Base-by-base conservation (phyloP, 2,888 invertebrate species). In the Platycheirus albimanus region DNA sequence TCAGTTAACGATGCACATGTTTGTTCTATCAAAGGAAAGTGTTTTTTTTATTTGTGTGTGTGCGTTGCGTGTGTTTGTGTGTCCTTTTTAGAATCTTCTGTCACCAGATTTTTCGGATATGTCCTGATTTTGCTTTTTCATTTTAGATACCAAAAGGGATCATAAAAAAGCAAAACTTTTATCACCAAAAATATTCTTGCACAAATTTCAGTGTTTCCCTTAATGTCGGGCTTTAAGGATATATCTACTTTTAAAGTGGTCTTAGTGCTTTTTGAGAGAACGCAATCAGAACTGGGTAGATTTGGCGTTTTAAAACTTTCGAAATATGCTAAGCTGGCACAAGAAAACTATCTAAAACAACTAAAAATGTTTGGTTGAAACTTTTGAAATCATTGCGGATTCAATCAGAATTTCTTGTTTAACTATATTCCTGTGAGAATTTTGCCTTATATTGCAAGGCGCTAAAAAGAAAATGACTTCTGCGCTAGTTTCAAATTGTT, bases 1-100 rank as follows among this genome's bases (percentile, higher is more conserved):
- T 56, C 56, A 54, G 69, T 79, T 63, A 79, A 79, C 67, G 79
- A 74, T 79, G 74, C 79, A 63, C 79, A 79, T 79, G 67, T 74
- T 67, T 79, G 69, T 49, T 13, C 63, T 49, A 79, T 69, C 54
- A 74, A 74, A 67, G 17, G 49, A 20, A 41, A 47, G 17, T 8
- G 20, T 33, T 58, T 30, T n/a, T n/a, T n/a, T n/a, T n/a, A n/a
- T n/a, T n/a, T n/a, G n/a, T n/a, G n/a, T n/a, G n/a, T n/a, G n/a
- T n/a, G n/a, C n/a, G n/a, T n/a, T n/a, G n/a, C n/a, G n/a, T n/a
- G n/a, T 54, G 10, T 30, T 36, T 43, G 38, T 36, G 5, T 24
- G 56, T 20, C 3, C 33, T n/a, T 38, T n/a, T 38, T 54, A n/a
- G 13, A 19, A 33, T 58, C 28, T 13, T 33, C 8, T 33, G 30